phyloP scores from a whole-genome alignment of 2,797 vertebrate genomes.

The Carcharodon carcharias region DNA sequence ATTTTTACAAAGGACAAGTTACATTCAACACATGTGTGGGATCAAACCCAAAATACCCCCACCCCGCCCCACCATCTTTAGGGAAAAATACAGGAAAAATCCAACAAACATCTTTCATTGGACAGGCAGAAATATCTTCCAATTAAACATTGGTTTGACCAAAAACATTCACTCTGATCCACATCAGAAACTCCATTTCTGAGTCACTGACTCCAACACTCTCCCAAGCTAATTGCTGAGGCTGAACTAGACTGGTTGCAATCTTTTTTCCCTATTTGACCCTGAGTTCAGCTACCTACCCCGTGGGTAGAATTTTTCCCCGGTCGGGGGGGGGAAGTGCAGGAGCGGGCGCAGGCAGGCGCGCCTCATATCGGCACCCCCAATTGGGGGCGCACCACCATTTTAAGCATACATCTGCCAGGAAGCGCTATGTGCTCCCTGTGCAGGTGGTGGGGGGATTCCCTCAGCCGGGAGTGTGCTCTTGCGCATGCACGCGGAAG shows the following conservation, averaged over 20 bases:
- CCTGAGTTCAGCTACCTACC: not conserved
- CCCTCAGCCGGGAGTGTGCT: no score
- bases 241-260: not conserved
- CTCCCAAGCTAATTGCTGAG: not conserved
- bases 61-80: not conserved
- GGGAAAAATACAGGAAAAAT: not conserved
- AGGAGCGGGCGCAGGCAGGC: no score
- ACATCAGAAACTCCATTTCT: not conserved
- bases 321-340: no score
- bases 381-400: no score
- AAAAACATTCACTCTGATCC: not conserved
- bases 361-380: no score
- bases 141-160: not conserved
- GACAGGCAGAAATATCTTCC: not conserved
- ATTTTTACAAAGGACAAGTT: not conserved
- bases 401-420: no score
- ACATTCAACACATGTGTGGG: not conserved
- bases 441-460: no score
- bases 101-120: not conserved
- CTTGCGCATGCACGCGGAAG: no score
- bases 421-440: no score
- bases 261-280: not conserved
- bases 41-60: not conserved
- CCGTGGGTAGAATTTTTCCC: no score
- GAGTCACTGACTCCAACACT: not conserved